Conservation (phyloP, 2,888 invertebrate genomes). For the Antheraea yamamai region DNA sequence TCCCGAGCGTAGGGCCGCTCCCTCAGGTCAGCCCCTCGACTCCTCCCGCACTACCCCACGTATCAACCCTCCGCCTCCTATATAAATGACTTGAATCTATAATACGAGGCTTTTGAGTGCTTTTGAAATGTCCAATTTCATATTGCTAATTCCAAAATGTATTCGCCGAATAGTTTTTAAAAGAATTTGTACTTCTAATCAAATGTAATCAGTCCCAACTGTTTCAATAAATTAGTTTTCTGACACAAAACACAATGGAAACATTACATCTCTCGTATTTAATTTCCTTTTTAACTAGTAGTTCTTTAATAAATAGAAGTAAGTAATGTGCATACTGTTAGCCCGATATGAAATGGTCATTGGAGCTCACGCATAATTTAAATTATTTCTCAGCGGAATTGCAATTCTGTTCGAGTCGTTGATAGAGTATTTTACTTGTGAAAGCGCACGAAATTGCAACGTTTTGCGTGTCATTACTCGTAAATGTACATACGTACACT, state of each 20-base stretch:
- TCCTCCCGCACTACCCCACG: slow-evolving; percentile 41
- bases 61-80: slow-evolving; percentile 43
- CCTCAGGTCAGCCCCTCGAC: slow-evolving; percentile 50
- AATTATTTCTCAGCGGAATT: background rate
- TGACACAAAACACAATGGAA: too few species aligned
- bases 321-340: too few species aligned
- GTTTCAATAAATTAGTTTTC: background rate
- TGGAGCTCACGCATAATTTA: background rate
- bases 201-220: too few species aligned
- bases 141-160: background rate
- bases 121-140: background rate
- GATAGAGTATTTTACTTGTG: background rate
- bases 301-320: too few species aligned
- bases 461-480: background rate
- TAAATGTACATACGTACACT: background rate
- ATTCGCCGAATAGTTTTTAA: background rate
- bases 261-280: too few species aligned
- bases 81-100: slow-evolving; percentile 66
- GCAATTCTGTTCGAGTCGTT: background rate
- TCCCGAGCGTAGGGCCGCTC: slow-evolving; percentile 71
- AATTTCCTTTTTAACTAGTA: too few species aligned
- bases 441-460: background rate
- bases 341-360: background rate
- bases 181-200: background rate
- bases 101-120: slow-evolving; percentile 38